Conservation (phyloP, 2,113 vertebrate species). For the Perca fluviatilis region DNA sequence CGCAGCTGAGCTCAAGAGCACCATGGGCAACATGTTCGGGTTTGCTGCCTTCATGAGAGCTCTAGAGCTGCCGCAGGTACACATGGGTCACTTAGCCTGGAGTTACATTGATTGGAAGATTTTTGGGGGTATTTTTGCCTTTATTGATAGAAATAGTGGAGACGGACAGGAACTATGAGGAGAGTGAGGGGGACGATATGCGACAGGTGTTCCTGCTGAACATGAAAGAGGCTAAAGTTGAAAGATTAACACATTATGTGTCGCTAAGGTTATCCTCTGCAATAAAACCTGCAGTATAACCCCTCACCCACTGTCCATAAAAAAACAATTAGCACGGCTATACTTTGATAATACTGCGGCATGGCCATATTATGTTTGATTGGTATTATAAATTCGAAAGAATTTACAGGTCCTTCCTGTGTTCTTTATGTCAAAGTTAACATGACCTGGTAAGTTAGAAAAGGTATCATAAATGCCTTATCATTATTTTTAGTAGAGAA, state of each 20-base stretch:
- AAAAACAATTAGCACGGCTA: neutral
- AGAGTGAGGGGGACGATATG: neutral
- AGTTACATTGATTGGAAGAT: neutral
- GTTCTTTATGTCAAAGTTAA: neutral
- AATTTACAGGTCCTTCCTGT: neutral
- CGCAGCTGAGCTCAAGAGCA: slow-evolving; percentile 92
- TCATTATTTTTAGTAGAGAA: too few species aligned
- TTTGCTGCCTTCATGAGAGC: slow-evolving; percentile 95
- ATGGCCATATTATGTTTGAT: neutral
- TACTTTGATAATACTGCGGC: neutral
- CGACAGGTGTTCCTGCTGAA: neutral
- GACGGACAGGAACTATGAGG: neutral
- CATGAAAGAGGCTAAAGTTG: neutral
- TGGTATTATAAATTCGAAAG: neutral
- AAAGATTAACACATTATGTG: neutral
- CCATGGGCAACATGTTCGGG: slow-evolving; percentile 96
- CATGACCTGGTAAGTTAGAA: neutral
- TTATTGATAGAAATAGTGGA: too few species aligned
- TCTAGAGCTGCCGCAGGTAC: slow-evolving; percentile 95
- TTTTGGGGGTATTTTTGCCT: neutral
- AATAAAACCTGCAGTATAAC: neutral
- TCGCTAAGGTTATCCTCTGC: too few species aligned
- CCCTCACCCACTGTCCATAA: neutral
- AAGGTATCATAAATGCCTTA: neutral
- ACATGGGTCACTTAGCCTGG: neutral